Percentiles rank a stretch among this genome's conserved stretches.
Conservation (phyloP, 2,113 vertebrate species). For the Xyliphius kryptos region DNA sequence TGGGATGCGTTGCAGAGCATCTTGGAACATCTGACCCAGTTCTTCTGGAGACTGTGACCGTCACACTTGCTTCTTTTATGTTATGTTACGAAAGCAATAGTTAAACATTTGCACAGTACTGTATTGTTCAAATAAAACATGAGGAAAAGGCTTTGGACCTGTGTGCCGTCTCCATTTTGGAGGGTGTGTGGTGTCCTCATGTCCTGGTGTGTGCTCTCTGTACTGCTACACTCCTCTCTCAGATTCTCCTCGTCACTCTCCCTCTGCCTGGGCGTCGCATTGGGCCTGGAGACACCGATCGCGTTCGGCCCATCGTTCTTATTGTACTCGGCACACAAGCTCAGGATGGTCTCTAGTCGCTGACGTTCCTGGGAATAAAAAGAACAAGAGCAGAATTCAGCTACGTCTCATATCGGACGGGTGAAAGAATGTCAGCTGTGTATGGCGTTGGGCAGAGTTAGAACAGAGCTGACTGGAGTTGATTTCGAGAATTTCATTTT, state of each 20-base stretch:
- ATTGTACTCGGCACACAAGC: constrained; percentile 90
- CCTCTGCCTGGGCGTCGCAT: constrained; percentile 46
- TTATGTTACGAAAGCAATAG: too few relatives aligned
- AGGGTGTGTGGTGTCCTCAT: constrained; percentile 61
- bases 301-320: constrained; percentile 58
- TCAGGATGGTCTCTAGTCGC: constrained; percentile 93
- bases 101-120: too few relatives aligned
- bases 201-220: constrained; percentile 92
- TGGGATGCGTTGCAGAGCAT: too few relatives aligned
- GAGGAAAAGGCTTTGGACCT: constrained; percentile 56
- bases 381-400: too few relatives aligned
- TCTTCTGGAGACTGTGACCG: too few relatives aligned
- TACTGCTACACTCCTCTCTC: constrained; percentile 92
- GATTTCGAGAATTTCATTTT: too few relatives aligned
- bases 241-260: constrained; percentile 84
- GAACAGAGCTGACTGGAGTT: too few relatives aligned
- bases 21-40: too few relatives aligned
- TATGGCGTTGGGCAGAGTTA: too few relatives aligned
- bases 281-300: constrained; percentile 15
- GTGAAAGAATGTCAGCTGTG: too few relatives aligned
- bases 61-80: too few relatives aligned
- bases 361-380: constrained; percentile 69
- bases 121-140: background rate
- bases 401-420: too few relatives aligned
- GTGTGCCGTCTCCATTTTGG: constrained; percentile 55